phyloP scores from a whole-genome alignment of 1,140 invertebrate genomes.

The Antheraea pernyi region DNA sequence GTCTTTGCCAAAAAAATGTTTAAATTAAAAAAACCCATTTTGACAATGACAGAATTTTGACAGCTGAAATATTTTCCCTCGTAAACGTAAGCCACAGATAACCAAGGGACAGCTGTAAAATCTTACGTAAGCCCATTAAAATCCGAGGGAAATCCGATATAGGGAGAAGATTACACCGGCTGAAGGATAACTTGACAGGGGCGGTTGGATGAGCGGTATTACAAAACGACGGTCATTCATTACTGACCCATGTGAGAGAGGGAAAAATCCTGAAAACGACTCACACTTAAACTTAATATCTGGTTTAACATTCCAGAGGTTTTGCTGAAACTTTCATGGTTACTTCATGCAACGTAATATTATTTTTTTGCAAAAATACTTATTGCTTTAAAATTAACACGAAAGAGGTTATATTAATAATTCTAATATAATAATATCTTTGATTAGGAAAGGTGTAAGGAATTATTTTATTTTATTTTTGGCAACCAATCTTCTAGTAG shows the following conservation, averaged over 20 bases:
- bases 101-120: slow-evolving; percentile 11
- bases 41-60: background rate
- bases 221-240: slow-evolving; percentile 10
- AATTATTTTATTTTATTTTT: no score
- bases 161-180: slow-evolving; percentile 11
- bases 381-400: no score
- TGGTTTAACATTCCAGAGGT: slow-evolving; percentile 3
- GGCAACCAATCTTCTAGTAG: no score
- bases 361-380: no score
- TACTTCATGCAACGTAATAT: no score
- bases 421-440: no score
- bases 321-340: no score
- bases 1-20: no score
- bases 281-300: background rate
- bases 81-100: slow-evolving; percentile 7
- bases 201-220: slow-evolving; percentile 12
- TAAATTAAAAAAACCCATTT: background rate
- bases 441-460: no score
- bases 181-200: slow-evolving; percentile 11
- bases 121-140: slow-evolving; percentile 11
- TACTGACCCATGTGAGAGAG: slow-evolving; percentile 5
- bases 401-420: no score
- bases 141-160: slow-evolving; percentile 14
- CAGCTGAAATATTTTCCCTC: slow-evolving; percentile 2
- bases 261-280: slow-evolving; percentile 11